phyloP scores from a whole-genome alignment of 2,113 vertebrate species.

The Canis aureus region DNA sequence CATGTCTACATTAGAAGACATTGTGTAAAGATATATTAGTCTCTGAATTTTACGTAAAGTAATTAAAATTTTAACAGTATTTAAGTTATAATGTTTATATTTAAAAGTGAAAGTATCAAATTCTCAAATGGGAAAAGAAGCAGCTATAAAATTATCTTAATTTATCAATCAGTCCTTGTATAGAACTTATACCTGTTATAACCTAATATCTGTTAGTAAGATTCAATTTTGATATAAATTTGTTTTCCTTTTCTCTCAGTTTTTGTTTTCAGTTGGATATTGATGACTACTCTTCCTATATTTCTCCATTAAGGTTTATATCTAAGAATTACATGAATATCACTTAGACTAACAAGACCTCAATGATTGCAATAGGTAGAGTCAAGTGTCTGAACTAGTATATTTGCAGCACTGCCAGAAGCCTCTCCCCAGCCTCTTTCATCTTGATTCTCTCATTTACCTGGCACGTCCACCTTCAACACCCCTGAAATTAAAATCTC shows the following conservation, averaged over 20 bases:
- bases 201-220: not conserved
- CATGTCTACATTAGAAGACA: not conserved
- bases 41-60: not conserved
- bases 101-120: not conserved
- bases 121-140: not conserved
- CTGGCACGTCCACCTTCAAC: conserved; percentile 19
- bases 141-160: not conserved
- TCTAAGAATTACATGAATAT: not conserved
- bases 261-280: not conserved
- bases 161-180: not conserved
- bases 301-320: not conserved
- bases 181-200: not conserved
- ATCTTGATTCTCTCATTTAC: not conserved
- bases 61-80: not conserved
- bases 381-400: not conserved
- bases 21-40: not conserved
- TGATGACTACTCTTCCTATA: not conserved
- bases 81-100: not conserved
- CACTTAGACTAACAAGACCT: no score
- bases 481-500: not conserved
- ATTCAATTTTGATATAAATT: not conserved
- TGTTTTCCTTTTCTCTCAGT: not conserved
- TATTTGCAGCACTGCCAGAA: no score
- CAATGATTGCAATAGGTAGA: not conserved
- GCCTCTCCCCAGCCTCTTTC: not conserved